phyloP scores from a whole-genome alignment of 1,140 invertebrate genomes.

The Papilio glaucus region DNA sequence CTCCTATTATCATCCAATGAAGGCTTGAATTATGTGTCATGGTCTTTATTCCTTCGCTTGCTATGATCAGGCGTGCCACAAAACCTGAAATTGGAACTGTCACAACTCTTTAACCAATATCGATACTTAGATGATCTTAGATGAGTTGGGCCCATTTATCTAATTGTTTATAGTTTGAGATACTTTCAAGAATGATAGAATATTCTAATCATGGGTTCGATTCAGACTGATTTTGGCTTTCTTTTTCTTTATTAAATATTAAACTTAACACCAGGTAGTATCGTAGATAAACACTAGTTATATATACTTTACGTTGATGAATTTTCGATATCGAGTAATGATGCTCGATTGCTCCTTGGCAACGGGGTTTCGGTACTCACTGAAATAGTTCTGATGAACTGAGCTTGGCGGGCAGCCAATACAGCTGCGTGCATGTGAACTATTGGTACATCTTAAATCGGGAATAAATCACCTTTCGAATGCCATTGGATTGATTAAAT shows the following conservation, averaged over 20 bases:
- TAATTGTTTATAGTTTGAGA: background rate
- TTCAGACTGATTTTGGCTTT: constrained; percentile 9
- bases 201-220: too few species aligned
- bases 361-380: constrained; percentile 11
- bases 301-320: background rate
- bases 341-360: constrained; percentile 10
- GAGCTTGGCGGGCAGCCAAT: constrained; percentile 13
- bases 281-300: background rate
- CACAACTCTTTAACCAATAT: background rate
- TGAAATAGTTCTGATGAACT: constrained; percentile 29
- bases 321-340: constrained; percentile 8
- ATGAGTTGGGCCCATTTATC: background rate
- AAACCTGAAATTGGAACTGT: background rate
- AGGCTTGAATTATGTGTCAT: constrained; percentile 9
- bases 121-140: background rate
- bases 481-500: background rate
- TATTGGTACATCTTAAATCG: background rate
- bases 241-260: constrained; percentile 25
- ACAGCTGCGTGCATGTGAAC: background rate
- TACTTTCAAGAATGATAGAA: too few species aligned
- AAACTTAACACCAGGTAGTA: background rate
- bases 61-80: background rate
- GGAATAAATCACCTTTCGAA: constrained; percentile 6
- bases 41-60: background rate
- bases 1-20: background rate